Conservation (phyloP, 2,888 invertebrate species). For the Rotaria macrura region DNA sequence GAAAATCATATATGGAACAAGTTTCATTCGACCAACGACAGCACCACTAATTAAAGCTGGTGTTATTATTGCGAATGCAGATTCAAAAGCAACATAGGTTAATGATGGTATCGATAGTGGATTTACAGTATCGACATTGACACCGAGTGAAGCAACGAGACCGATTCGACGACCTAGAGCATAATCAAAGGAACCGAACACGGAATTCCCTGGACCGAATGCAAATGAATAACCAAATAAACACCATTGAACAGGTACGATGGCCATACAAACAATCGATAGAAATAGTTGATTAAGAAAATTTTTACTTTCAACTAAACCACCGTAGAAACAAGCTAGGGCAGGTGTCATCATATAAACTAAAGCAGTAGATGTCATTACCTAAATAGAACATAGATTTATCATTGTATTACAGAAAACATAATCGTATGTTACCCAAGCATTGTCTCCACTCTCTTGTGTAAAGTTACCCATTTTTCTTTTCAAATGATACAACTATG, state of each 20-base stretch:
- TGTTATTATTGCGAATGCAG: neutral
- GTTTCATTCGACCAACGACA: neutral
- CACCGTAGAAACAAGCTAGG: neutral
- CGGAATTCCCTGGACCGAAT: neutral
- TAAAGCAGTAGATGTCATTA: neutral
- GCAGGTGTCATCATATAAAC: neutral
- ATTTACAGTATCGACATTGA: neutral
- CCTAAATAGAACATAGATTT: neutral
- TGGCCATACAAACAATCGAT: neutral
- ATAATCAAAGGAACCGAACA: neutral
- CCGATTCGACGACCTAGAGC: too few relatives aligned
- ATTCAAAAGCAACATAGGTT: neutral
- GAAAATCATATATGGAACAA: neutral
- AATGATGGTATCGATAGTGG: neutral
- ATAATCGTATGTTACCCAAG: neutral
- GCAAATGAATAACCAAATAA: neutral
- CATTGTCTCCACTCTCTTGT: neutral
- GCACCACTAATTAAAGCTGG: conserved; percentile 8
- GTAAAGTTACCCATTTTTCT: neutral
- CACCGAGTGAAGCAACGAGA: neutral
- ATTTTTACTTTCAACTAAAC: neutral
- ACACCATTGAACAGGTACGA: neutral
- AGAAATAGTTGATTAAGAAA: neutral
- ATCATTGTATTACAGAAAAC: neutral
- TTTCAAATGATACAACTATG: neutral